Evolutionary conservation across 2,113 vertebrate genomes (phyloP).

Genomic region (Chlamydotis undulata): DNA sequence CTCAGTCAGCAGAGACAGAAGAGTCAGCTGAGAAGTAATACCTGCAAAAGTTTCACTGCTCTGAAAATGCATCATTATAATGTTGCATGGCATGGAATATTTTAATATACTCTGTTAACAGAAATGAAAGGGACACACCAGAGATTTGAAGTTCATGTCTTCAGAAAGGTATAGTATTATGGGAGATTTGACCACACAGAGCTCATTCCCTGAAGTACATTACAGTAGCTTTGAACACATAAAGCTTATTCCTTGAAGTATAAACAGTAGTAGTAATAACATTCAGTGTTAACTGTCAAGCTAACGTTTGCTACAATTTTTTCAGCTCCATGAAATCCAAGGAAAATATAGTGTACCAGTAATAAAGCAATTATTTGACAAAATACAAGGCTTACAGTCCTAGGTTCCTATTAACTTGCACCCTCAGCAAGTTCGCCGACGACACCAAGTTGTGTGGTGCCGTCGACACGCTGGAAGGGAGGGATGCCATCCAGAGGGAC

Average conservation of each 20-base stretch:
- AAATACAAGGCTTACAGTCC: background rate
- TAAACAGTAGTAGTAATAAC: background rate
- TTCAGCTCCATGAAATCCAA: background rate
- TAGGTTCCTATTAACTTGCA: background rate
- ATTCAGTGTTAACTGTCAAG: background rate
- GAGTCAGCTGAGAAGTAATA: background rate
- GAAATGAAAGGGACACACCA: background rate
- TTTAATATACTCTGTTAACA: background rate
- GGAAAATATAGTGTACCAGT: background rate
- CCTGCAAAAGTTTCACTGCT: background rate
- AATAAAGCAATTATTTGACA: constrained; percentile 14
- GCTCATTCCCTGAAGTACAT: background rate
- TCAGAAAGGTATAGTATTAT: background rate
- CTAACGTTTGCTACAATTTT: background rate
- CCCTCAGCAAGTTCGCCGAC: too few relatives aligned
- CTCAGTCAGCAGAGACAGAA: background rate
- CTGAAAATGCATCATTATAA: background rate
- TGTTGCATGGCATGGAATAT: background rate
- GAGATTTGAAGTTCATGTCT: background rate
- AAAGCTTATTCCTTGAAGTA: background rate
- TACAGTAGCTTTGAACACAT: background rate
- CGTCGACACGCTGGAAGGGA: too few relatives aligned
- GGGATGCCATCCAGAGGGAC: too few relatives aligned
- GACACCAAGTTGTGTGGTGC: too few relatives aligned
- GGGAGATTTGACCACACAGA: background rate